Percentiles rank a stretch among this genome's conserved stretches.
phyloP scores from a whole-genome alignment of 2,888 invertebrate species.

The Palloptera scutellata region DNA sequence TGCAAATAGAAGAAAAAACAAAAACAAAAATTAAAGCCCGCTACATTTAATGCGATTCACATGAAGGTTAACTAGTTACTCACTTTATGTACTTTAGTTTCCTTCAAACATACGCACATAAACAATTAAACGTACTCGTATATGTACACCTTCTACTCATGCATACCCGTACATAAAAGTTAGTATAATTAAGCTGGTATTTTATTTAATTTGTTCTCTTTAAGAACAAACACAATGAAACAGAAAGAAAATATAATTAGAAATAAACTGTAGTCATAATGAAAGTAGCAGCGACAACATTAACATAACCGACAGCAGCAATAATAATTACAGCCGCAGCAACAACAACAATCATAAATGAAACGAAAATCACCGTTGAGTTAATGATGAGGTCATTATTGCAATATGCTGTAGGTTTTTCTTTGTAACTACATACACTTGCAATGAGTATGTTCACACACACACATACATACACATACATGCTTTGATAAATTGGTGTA shows the following conservation, averaged over 20 bases:
- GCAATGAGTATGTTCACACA: no score
- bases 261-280: slow-evolving; percentile 14
- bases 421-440: no score
- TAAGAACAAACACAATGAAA: slow-evolving; percentile 10
- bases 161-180: background rate
- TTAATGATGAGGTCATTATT: slow-evolving; percentile 4
- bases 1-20: no score
- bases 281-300: slow-evolving; percentile 18
- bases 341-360: background rate
- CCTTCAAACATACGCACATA: no score
- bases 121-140: background rate
- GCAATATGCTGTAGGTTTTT: background rate
- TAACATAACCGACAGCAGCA: slow-evolving; percentile 9
- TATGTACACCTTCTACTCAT: background rate
- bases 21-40: no score
- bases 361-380: background rate
- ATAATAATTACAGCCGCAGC: slow-evolving; percentile 7
- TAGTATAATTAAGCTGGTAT: slow-evolving; percentile 33
- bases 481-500: no score
- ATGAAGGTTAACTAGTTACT: no score
- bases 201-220: slow-evolving; percentile 31
- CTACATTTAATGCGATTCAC: no score
- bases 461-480: no score
- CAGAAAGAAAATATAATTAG: slow-evolving; percentile 14
- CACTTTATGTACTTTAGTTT: no score